phyloP scores from a whole-genome alignment of 2,888 invertebrate genomes.

The Nomada fucata region DNA sequence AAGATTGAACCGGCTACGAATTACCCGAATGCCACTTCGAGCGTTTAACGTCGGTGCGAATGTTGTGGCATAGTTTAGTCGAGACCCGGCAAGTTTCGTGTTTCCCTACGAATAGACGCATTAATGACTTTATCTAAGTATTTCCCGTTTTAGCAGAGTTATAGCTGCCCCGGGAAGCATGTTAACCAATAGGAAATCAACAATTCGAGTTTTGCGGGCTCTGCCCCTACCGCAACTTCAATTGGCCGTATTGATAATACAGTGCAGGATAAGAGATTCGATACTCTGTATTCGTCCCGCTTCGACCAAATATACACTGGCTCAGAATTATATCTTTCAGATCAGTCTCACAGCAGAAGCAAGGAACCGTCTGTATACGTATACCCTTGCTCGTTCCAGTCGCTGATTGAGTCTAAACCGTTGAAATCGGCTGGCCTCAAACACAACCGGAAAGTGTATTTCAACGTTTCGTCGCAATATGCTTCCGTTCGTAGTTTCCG shows the following conservation, averaged over 20 bases:
- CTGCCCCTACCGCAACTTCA: neutral
- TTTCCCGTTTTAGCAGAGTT: slow-evolving; percentile 11
- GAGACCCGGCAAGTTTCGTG: slow-evolving; percentile 39
- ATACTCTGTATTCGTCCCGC: neutral
- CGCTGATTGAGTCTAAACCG: slow-evolving; percentile 29
- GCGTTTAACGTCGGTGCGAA: slow-evolving; percentile 46
- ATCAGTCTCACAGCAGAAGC: neutral
- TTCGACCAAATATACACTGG: neutral
- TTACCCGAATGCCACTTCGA: slow-evolving; percentile 57
- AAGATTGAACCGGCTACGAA: slow-evolving; percentile 56
- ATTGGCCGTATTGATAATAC: neutral
- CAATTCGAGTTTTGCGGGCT: no score
- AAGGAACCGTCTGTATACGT: neutral
- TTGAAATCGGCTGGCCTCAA: slow-evolving; percentile 11
- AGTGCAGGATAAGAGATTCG: neutral
- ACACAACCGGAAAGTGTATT: slow-evolving; percentile 32
- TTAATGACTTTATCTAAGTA: slow-evolving; percentile 49
- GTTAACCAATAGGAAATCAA: neutral
- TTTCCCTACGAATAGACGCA: slow-evolving; percentile 44
- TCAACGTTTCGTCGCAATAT: slow-evolving; percentile 38
- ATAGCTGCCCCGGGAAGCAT: neutral
- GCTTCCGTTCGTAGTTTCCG: slow-evolving; percentile 32
- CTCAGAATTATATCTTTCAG: slow-evolving; percentile 3
- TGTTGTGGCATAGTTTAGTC: slow-evolving; percentile 54
- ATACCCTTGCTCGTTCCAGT: neutral